Evolutionary conservation across 2,113 vertebrate genomes (phyloP), one percentile per base, ranked within the genome.

Genomic region (Tachycineta bicolor): DNA sequence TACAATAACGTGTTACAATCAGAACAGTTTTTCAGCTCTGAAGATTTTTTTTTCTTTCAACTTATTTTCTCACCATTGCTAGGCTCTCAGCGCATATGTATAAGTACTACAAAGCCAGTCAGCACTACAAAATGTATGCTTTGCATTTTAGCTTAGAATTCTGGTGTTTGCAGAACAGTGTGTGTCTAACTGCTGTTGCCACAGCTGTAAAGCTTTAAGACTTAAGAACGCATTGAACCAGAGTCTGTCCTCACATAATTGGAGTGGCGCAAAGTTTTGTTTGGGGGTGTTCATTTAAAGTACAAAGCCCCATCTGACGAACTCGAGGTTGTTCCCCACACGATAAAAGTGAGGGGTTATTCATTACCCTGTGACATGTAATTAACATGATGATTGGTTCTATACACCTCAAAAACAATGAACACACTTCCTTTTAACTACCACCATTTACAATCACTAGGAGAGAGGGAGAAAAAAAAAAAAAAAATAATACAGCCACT

Each of bases 121-220:
- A 71, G 69, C 83, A 92, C 58, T 19, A 63, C 21, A 56, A 96
- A 90, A 86, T 70, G 49, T 76, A 64, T 82, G 89, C 85, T 89
- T 95, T 88, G 75, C 70, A 75, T 95, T 95, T 94, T 47, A 96
- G 81, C 83, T 87, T 16, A 81, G 73, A 55, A 56, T 94, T 96
- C 84, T 90, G 79, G 55, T 91, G 87, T 94, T 95, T 93, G 82
- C 82, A 95, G 93, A 96, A 37, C 60, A 85, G 67, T 37, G 55
- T 89, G 87, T 89, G 89, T 84, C 73, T 82, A 77, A 75, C 69
- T 93, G 93, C 86, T 95, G 93, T 90, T 96, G 91, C 89, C 91
- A 93, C 91, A 95, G 96, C 95, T 94, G 95, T 77, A 92, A 96
- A 89, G 89, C 86, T 92, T 95, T 91, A 84, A 73, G 87, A 69